Base-by-base conservation (phyloP, 2,888 invertebrate species). In the Syrista parreyssii region DNA sequence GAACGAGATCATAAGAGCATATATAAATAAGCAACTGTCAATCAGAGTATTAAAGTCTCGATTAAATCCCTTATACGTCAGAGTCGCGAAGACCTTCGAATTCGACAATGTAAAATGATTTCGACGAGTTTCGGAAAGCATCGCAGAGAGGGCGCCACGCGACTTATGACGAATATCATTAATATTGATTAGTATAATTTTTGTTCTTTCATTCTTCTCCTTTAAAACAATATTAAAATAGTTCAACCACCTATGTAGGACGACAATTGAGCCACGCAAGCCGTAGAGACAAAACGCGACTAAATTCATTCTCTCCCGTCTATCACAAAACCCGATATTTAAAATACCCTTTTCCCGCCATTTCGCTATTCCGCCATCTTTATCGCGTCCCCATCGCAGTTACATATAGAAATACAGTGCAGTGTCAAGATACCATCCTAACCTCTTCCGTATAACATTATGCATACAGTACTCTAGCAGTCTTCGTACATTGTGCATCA, bases 401-500 rank as follows among this genome's bases (percentile, higher is more conserved):
- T 55, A 55, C 55, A 23, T 23, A 55, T 9, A 55, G 55, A 55
- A 55, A 55, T 71, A 71, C 33, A 71, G 71, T 23, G 12, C 33
- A 33, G 12, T 71, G 71, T 71, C 31, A 32, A 71, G 71, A 71
- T 71, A 71, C 71, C 71, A 33, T 33, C 71, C 71, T 71, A 71
- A 71, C 71, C 32, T 71, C 33, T 71, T 33, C 71, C 71, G 31
- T 71, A 71, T 71, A 71, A 71, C 71, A 32, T 71, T 71, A 71
- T 71, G 71, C 71, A 33, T 71, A 71, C 31, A 71, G 71, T 71
- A 71, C 71, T 71, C 71, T 71, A 71, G 32, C 71, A 71, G 71
- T 71, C 71, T 71, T 71, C 71, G 71, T 71, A 71, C 71, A 3
- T 71, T 71, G 71, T 71, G 71, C 71, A 71, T 71, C 71, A 71